Evolutionary conservation across 2,888 invertebrate species (phyloP), one percentile per base, ranked within the genome.

Genomic region (Balanococcus diminutus): DNA sequence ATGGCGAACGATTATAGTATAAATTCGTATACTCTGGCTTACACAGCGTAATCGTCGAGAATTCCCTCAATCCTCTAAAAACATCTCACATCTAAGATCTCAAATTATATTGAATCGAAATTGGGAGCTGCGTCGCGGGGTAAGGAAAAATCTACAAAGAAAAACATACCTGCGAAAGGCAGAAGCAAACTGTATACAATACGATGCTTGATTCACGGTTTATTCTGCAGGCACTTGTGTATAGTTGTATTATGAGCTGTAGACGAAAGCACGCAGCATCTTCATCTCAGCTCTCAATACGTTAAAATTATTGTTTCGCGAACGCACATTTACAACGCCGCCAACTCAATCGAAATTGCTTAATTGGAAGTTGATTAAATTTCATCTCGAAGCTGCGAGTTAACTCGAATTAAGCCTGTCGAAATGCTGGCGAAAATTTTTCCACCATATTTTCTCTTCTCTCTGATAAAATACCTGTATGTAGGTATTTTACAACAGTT

Each of bases 321-420:
- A 19, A 75, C 75, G 31, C 16, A 51, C 51, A 51, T 51, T 51
- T 51, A 51, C 51, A 51, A 19, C 75, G 75, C 75, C 75, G 75
- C 75, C 75, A 75, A 75, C 75, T 75, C 32, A 32, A 75, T 75
- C 75, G 32, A 75, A 75, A 32, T 32, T 75, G 75, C n/a, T 75
- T 75, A 31, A 75, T 75, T 75, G 75, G 75, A 75, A 75, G 75
- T 75, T 75, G 36, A 75, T 75, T 75, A 75, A 75, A 75, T 75
- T 75, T 75, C 75, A 75, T 32, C 32, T 75, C 75, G 75, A n/a
- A 36, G 75, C 75, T 36, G 28, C 25, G n/a, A 51, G 51, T 51
- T 51, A 51, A 51, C 51, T 51, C 51, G 51, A 51, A 51, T 51
- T 51, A 51, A 51, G 51, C 51, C 19, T 51, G 51, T 51, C 51